Base-by-base conservation (phyloP, 2,888 invertebrate genomes). In the Phortica magna region DNA sequence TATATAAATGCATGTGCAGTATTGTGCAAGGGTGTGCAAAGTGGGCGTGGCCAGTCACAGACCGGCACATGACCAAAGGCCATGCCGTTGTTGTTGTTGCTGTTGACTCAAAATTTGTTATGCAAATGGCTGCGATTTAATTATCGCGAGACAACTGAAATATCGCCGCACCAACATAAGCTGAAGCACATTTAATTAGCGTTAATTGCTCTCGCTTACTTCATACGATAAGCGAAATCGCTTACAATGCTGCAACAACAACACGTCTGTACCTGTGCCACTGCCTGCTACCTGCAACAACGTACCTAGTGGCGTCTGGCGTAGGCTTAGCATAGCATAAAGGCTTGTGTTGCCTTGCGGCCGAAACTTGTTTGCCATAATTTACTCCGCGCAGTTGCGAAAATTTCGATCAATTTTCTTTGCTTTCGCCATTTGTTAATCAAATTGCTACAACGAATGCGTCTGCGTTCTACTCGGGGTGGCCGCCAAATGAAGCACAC, bases 291-390 rank as follows among this genome's bases (percentile, higher is more conserved):
- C 48, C 48, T 48, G 31, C 31, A 31, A 31, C n/a, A n/a, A n/a
- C n/a, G n/a, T n/a, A n/a, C 31, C 31, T 31, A 31, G 31, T 31
- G 31, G 31, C 31, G 31, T 31, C 31, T 31, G 31, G 1, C 31
- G 31, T 31, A 31, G 31, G 31, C 31, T 31, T 31, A 48, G 48
- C 3, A 48, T 48, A 48, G 48, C 7, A 48, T 14, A 6, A 43
- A 43, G 43, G 17, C 41, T n/a, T 39, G 9, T 88, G 86, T 86
- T 90, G 91, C 90, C 91, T 87, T 84, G 87, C 89, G 91, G 91
- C 86, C 83, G 83, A 83, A 55, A 88, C 90, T 90, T 90, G 89
- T 90, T 89, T 85, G 88, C 88, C 87, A 91, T 91, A 91, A 90
- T 91, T 91, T 91, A 91, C 88, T 90, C 84, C 53, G 14, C 48